A percentile compares a stretch with the other conserved stretches of the same genome.
Conservation (phyloP, 2,888 invertebrate genomes). For the Tenthredo distinguenda region DNA sequence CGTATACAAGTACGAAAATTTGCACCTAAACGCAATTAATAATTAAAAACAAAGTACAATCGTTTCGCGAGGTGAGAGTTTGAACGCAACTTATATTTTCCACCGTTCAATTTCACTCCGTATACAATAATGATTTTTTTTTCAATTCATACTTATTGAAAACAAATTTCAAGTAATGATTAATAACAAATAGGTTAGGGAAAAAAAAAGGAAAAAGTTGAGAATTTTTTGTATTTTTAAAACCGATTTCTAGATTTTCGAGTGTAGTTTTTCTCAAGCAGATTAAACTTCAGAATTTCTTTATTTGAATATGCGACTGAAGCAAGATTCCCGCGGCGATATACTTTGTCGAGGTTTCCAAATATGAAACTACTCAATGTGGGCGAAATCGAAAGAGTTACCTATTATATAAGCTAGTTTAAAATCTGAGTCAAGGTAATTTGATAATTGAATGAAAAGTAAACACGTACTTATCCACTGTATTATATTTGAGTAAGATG, state of each 20-base stretch:
- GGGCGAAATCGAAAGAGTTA: constrained; percentile 26
- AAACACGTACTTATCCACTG: background rate
- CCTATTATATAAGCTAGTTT: background rate
- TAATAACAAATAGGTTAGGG: background rate
- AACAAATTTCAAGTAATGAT: background rate
- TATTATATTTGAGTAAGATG: background rate
- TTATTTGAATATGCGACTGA: background rate
- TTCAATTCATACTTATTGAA: background rate
- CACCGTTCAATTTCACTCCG: background rate
- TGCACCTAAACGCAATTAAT: background rate
- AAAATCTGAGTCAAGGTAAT: constrained; percentile 43
- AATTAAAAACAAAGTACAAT: background rate
- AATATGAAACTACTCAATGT: constrained; percentile 22
- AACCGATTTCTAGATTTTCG: background rate
- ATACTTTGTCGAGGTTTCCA: background rate
- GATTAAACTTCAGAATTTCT: background rate
- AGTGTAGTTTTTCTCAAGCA: background rate
- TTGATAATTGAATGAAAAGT: constrained; percentile 27
- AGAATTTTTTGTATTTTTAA: background rate
- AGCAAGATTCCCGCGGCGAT: background rate
- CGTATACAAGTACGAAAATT: background rate
- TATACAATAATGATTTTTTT: background rate
- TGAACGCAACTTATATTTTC: background rate
- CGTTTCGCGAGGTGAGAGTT: background rate
- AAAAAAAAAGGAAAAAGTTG: background rate